A percentile compares a stretch with the other conserved stretches of the same genome.
Evolutionary conservation across 2,888 invertebrate species (phyloP).

Genomic region (Allophyes oxyacanthae): DNA sequence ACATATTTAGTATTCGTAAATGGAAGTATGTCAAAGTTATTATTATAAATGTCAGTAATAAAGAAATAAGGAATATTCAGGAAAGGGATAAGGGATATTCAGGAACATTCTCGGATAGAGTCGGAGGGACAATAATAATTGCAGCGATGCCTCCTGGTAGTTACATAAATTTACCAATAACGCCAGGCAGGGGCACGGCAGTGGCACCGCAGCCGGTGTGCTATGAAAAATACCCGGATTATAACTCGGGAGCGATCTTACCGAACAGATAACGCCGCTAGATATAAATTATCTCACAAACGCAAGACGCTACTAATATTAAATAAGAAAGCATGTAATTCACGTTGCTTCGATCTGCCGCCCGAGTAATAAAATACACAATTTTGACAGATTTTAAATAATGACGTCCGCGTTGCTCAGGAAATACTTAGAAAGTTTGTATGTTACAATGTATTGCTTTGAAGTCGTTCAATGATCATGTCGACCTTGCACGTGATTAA

Average conservation of each 20-base stretch:
- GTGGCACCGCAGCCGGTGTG: constrained; percentile 63
- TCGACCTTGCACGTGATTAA: constrained; percentile 71
- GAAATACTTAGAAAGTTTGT: constrained; percentile 85
- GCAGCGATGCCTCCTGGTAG: constrained; percentile 74
- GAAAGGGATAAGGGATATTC: too few species aligned
- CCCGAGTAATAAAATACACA: constrained; percentile 84
- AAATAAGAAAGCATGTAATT: constrained; percentile 89
- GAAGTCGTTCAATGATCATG: constrained; percentile 74
- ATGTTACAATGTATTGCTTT: constrained; percentile 70
- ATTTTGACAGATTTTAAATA: constrained; percentile 89
- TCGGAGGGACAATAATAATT: constrained; percentile 77
- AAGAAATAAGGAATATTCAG: too few species aligned
- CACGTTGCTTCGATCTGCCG: constrained; percentile 82
- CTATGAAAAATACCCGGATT: constrained; percentile 89
- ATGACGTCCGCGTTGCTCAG: constrained; percentile 85
- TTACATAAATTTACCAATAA: constrained; percentile 82
- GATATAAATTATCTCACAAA: constrained; percentile 88
- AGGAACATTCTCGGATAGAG: constrained; percentile 44
- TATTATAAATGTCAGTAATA: too few species aligned
- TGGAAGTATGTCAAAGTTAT: too few species aligned
- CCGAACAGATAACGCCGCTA: constrained; percentile 81
- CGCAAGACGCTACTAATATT: constrained; percentile 87
- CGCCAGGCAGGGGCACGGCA: constrained; percentile 66
- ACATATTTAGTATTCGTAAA: too few species aligned
- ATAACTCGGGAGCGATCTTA: constrained; percentile 85